Base-by-base conservation (phyloP, 2,797 vertebrate species). In the Manis javanica region DNA sequence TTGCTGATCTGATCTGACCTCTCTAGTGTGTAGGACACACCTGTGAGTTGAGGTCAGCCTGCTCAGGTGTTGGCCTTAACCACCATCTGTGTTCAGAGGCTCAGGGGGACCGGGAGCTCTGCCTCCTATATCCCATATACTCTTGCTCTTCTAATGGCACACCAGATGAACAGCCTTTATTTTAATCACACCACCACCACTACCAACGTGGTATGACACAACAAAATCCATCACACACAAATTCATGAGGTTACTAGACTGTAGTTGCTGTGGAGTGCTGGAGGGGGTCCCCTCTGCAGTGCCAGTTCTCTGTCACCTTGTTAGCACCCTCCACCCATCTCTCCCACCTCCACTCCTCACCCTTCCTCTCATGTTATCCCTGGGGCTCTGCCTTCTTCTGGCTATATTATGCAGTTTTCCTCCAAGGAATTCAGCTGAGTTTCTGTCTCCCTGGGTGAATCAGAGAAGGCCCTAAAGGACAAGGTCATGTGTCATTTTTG, bases 1-100 rank as follows among this genome's bases (percentile, higher is more conserved):
- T 19, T 18, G 15, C 9, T 34, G 26, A 13, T 31, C 31, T 21
- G 55, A 46, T 74, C n/a, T 39, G 21, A n/a, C 34, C 55, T 39
- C 15, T 64, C 51, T 31, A 4, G 31, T 21, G 57, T 9, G n/a
- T 11, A 64, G 7, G 26, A 34, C 26, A 46, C 29, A 3, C 10
- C 12, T 81, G 8, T 11, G 13, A 26, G 13, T n/a, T 4, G 19
- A 78, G 57, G 23, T n/a, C n/a, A 31, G 15, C 34, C 4, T 1
- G n/a, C 75, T 64, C 61, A 21, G 37, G 37, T 4, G 18, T n/a
- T 10, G 12, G 39, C 37, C 37, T 61, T 64, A 31, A 3, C 37
- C 10, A 2, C 2, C 19, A 26, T 24, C 2, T 1, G 18, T 24
- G 3, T 63, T 26, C 4, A 18, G 49, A 6, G 8, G 26, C 39